Conservation (phyloP, 2,113 vertebrate genomes). For the Pitta sordida region DNA sequence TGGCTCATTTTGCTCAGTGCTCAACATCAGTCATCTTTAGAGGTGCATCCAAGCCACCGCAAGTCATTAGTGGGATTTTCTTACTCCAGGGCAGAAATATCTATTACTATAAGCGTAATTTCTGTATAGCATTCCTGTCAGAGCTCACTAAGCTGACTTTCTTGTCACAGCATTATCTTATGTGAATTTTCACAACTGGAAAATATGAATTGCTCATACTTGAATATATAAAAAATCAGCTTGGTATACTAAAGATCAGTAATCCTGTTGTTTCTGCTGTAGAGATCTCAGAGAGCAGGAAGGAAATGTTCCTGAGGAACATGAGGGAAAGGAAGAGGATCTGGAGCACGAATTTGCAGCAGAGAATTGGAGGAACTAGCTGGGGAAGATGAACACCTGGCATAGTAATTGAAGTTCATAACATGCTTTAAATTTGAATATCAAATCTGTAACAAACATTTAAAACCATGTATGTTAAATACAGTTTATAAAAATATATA, state of each 20-base stretch:
- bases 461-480: not conserved
- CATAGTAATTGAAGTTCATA: not conserved
- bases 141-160: not conserved
- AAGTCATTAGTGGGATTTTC: not conserved
- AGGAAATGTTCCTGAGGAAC: slow-evolving; percentile 15
- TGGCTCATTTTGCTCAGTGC: not conserved
- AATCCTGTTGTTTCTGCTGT: not conserved
- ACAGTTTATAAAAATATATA: not conserved
- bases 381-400: slow-evolving; percentile 21
- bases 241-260: not conserved
- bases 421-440: not conserved
- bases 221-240: not conserved
- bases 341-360: not conserved
- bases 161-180: not conserved
- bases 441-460: not conserved
- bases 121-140: not conserved
- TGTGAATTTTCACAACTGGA: not conserved
- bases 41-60: not conserved
- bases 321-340: not conserved
- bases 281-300: not conserved
- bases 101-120: not conserved
- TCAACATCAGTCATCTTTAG: not conserved
- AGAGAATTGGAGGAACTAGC: slow-evolving; percentile 55
- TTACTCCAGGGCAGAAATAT: not conserved
- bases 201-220: not conserved